Evolutionary conservation across 2,888 invertebrate genomes (phyloP).

Genomic region (Polyommatus iphigenia): DNA sequence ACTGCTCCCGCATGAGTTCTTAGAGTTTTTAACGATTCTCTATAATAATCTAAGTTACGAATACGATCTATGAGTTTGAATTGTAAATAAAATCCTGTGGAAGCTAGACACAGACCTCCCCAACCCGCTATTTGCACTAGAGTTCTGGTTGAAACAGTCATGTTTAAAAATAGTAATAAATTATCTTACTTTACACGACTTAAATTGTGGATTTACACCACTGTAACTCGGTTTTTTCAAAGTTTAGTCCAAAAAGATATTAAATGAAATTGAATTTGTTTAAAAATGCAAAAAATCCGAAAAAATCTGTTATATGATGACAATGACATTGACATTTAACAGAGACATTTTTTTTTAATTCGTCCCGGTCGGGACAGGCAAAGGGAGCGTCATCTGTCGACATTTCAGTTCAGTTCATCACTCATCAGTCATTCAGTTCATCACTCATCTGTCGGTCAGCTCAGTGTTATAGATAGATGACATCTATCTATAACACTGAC

Average conservation of each 20-base stretch:
- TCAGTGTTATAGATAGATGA: no score
- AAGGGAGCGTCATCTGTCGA: no score
- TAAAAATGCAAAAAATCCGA: no score
- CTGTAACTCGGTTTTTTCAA: background rate
- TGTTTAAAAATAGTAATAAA: constrained; percentile 40
- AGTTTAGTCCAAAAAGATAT: background rate
- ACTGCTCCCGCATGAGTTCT: constrained; percentile 81
- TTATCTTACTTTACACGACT: constrained; percentile 7
- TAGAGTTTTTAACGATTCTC: constrained; percentile 81
- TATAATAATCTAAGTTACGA: constrained; percentile 81
- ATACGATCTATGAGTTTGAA: constrained; percentile 78
- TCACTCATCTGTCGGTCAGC: no score
- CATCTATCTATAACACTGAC: no score
- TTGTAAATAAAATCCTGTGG: constrained; percentile 75
- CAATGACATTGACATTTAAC: no score
- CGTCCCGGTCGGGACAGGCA: no score
- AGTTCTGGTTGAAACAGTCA: constrained; percentile 72
- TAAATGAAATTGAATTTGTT: no score
- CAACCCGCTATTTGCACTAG: constrained; percentile 83
- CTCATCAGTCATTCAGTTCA: no score
- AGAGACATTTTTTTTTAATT: no score
- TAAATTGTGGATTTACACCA: background rate
- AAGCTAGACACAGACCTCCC: constrained; percentile 80
- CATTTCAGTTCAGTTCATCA: no score
- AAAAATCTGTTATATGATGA: no score